Evolutionary conservation across 2,797 vertebrate species (phyloP).

Genomic region (Aselliscus stoliczkanus): DNA sequence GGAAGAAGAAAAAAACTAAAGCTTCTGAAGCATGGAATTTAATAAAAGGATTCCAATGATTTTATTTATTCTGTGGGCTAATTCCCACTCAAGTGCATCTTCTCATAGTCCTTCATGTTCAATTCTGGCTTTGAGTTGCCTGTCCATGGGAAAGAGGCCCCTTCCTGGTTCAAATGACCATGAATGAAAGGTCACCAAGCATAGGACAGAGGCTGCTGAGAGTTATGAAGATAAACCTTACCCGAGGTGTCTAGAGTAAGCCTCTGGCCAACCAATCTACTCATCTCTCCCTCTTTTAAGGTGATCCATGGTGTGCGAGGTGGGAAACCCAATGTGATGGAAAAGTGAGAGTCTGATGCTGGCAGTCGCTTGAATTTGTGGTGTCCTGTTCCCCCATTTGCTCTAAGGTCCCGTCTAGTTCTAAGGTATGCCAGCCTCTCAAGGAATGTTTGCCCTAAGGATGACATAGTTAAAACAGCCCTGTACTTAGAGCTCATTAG

Average conservation of each 20-base stretch:
- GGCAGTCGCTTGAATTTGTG: background rate
- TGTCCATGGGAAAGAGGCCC: background rate
- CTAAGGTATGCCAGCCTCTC: background rate
- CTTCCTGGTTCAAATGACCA: background rate
- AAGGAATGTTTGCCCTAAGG: background rate
- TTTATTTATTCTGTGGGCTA: background rate
- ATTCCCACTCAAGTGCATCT: background rate
- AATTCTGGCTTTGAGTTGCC: background rate
- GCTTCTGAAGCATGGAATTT: slow-evolving; percentile 22
- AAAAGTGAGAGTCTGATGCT: background rate
- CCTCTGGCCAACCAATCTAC: background rate
- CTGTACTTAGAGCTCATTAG: background rate
- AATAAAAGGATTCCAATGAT: background rate
- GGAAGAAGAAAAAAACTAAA: background rate
- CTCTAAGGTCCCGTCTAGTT: background rate
- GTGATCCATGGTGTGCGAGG: too few species aligned
- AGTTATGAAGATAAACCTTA: background rate
- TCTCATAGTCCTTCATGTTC: background rate
- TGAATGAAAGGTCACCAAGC: background rate
- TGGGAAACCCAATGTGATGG: background rate
- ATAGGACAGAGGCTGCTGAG: background rate
- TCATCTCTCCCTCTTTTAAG: background rate
- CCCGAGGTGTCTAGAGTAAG: background rate
- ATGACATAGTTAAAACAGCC: background rate
- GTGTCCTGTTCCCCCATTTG: background rate